A percentile compares a stretch with the other conserved stretches of the same genome.
Evolutionary conservation across 2,797 vertebrate species (phyloP).

Genomic region (Eidolon dupreanum): DNA sequence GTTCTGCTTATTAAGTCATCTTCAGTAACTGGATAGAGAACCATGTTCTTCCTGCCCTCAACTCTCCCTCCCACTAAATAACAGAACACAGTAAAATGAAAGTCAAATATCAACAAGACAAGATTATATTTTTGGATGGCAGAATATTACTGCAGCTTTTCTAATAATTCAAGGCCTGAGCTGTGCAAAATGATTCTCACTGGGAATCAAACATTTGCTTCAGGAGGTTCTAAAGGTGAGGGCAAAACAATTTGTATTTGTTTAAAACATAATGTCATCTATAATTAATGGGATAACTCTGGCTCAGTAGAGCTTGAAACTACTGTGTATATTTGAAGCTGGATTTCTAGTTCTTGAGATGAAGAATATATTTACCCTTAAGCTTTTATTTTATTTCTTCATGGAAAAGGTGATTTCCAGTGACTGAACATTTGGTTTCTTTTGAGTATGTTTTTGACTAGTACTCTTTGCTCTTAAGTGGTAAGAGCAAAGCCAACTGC

Average conservation of each 20-base stretch:
- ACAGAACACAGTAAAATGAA: neutral
- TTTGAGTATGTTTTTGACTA: neutral
- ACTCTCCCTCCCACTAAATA: neutral
- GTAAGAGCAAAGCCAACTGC: neutral
- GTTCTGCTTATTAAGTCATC: neutral
- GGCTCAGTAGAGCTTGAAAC: constrained; percentile 71
- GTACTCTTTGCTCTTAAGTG: neutral
- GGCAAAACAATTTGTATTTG: constrained; percentile 72
- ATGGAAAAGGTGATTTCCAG: constrained; percentile 69
- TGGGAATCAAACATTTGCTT: constrained; percentile 73
- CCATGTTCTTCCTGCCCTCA: neutral
- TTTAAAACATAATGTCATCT: constrained; percentile 75
- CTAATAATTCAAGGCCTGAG: neutral
- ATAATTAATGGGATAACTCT: constrained; percentile 75
- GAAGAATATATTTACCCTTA: constrained; percentile 62
- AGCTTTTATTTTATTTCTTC: constrained; percentile 71
- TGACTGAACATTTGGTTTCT: constrained; percentile 54
- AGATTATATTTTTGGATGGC: fast-evolving
- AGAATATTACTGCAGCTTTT: neutral
- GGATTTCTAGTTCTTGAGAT: constrained; percentile 35
- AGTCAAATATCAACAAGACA: neutral
- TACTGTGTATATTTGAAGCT: constrained; percentile 64
- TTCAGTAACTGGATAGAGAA: neutral
- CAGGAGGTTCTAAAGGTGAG: constrained; percentile 73
- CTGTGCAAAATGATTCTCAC: constrained; percentile 4